Evolutionary conservation across 2,113 vertebrate genomes (phyloP).

Genomic region (Campylomormyrus numenius): DNA sequence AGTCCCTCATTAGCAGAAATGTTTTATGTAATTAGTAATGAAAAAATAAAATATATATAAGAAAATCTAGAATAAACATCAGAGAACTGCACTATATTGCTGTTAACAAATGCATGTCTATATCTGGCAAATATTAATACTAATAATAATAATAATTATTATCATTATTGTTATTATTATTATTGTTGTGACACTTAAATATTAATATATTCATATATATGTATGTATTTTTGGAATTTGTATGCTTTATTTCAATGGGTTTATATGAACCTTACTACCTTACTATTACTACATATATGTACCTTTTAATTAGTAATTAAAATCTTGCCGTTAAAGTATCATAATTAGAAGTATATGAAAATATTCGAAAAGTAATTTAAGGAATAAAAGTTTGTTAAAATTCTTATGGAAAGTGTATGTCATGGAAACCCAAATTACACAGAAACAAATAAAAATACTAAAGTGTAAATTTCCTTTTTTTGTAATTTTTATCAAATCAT

Average conservation of each 20-base stretch:
- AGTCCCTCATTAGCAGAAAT: background rate
- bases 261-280: background rate
- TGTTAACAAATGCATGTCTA: background rate
- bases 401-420: background rate
- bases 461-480: background rate
- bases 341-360: background rate
- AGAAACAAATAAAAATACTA: background rate
- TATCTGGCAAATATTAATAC: background rate
- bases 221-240: background rate
- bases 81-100: background rate
- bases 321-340: background rate
- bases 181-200: background rate
- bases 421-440: background rate
- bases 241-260: background rate
- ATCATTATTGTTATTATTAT: background rate
- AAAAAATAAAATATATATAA: background rate
- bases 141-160: background rate
- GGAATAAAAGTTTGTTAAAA: background rate
- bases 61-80: background rate
- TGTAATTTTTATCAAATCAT: background rate
- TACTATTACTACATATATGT: background rate
- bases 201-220: background rate
- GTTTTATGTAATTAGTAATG: background rate
- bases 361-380: background rate
- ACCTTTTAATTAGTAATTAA: background rate